These are phyloP conservation scores for Mesoclemmys tuberculata DNA, from an alignment of 2,113 vertebrate species.

Conservation along the genomic window DNA sequence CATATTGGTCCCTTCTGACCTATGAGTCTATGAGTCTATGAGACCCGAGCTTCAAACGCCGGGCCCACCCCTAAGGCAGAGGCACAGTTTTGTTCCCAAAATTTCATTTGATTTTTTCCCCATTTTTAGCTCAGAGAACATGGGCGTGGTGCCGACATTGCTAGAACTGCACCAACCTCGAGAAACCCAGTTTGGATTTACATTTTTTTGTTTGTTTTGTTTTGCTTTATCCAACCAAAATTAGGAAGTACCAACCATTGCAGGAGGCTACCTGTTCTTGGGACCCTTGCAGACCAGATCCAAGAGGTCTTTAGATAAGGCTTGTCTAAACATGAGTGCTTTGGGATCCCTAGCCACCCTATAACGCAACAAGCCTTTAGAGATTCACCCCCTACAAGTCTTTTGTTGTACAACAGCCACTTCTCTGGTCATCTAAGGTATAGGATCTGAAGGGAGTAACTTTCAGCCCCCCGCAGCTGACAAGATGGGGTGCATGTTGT, in stretches of 20 bases:
- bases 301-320: background rate
- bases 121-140: background rate
- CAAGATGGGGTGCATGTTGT: too few species aligned
- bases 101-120: background rate
- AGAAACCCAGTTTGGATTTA: background rate
- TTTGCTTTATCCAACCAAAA: rapidly evolving
- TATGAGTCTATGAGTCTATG: too few species aligned
- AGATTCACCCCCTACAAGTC: background rate
- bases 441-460: background rate
- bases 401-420: background rate
- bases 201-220: background rate
- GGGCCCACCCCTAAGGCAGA: background rate
- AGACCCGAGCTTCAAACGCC: background rate
- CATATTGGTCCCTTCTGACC: too few species aligned
- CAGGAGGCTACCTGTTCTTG: background rate
- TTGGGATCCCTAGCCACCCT: background rate
- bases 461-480: background rate
- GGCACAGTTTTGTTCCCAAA: background rate
- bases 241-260: background rate
- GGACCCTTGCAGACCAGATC: rapidly evolving
- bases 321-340: background rate
- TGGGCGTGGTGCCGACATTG: background rate
- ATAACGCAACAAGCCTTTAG: background rate
- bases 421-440: background rate
- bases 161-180: background rate